Percentiles rank a stretch among this genome's conserved stretches.
Conservation (phyloP, 2,797 vertebrate genomes). For the Tenualosa thibaudeaui region DNA sequence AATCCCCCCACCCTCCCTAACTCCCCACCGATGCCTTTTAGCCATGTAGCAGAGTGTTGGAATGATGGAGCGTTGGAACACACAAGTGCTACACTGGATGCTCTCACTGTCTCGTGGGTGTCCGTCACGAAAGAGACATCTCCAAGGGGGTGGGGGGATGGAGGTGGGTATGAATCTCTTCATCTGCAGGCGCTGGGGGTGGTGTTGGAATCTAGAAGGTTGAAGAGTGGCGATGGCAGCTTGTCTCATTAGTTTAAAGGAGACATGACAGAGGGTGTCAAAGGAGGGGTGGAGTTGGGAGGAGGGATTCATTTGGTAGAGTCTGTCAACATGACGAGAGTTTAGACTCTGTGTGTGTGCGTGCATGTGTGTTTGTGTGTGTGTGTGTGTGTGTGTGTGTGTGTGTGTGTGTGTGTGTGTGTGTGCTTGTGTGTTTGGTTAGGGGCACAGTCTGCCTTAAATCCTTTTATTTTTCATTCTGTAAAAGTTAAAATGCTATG, state of each 20-base stretch:
- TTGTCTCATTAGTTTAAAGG: slow-evolving; percentile 14
- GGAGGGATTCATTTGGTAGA: neutral
- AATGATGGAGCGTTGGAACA: neutral
- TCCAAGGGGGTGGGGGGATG: neutral
- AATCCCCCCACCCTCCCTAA: neutral
- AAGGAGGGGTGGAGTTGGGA: neutral
- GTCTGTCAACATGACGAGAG: neutral
- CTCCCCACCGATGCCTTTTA: neutral
- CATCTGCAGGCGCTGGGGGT: neutral
- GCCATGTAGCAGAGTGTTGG: neutral
- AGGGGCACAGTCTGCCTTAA: too few relatives aligned
- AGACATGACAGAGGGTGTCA: slow-evolving; percentile 6
- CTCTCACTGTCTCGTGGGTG: neutral
- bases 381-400: neutral
- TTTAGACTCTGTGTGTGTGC: neutral
- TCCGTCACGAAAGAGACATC: neutral
- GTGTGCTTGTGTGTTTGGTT: neutral
- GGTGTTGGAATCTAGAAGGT: neutral
- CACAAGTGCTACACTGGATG: neutral
- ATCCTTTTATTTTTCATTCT: too few relatives aligned
- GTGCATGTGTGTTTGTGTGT: neutral
- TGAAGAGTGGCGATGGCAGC: neutral
- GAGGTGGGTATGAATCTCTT: neutral
- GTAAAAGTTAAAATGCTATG: too few relatives aligned
- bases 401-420: too few relatives aligned